Conservation (phyloP, 2,797 vertebrate genomes). For the Hoplostethus atlanticus region DNA sequence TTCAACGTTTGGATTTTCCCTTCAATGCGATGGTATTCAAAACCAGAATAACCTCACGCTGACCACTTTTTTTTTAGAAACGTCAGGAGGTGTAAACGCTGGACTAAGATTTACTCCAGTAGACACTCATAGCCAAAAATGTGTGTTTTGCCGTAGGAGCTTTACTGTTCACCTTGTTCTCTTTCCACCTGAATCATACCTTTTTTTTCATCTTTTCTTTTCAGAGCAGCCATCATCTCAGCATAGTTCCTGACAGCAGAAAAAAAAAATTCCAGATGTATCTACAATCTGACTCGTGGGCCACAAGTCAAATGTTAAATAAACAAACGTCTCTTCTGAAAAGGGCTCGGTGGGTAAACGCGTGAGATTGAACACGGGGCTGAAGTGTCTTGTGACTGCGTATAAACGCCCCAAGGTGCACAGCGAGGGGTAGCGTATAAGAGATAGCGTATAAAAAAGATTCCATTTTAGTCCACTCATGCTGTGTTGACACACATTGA, state of each 20-base stretch:
- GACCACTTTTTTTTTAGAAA: background rate
- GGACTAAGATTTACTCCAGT: background rate
- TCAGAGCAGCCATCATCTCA: background rate
- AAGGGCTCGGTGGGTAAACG: background rate
- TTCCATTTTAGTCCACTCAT: background rate
- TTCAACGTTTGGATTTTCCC: background rate
- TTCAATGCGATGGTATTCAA: conserved; percentile 4
- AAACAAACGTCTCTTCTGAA: background rate
- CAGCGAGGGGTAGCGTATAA: no score
- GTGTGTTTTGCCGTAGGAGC: background rate
- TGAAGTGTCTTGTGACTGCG: background rate
- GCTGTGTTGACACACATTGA: conserved; percentile 32
- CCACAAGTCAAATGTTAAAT: conserved; percentile 1
- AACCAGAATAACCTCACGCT: background rate
- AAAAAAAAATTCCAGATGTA: background rate
- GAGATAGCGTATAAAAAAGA: background rate
- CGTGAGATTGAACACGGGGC: background rate
- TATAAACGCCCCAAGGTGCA: background rate
- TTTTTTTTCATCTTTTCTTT: background rate
- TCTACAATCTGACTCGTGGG: background rate
- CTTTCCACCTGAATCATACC: background rate
- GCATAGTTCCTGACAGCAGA: background rate
- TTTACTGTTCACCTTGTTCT: conserved; percentile 5
- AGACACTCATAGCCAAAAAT: conserved; percentile 6
- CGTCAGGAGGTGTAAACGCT: conserved; percentile 9